Conservation (phyloP, 2,113 vertebrate genomes). For the Hystrix brachyura region DNA sequence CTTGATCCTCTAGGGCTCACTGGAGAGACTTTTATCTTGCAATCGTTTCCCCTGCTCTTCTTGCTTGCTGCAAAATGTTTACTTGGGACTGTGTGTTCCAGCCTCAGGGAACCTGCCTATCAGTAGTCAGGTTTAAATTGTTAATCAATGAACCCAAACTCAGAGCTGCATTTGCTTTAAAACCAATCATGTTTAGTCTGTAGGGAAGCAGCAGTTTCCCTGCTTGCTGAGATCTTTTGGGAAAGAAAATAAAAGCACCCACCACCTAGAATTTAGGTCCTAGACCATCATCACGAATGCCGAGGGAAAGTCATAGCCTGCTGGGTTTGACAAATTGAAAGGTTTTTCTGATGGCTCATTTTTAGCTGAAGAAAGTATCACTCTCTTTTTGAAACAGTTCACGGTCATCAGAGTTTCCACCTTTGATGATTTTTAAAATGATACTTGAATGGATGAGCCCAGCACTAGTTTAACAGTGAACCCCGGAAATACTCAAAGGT, state of each 20-base stretch:
- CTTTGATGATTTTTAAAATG: background rate
- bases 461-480: background rate
- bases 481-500: background rate
- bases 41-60: background rate
- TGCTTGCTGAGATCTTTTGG: background rate
- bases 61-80: background rate
- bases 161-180: background rate
- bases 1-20: background rate
- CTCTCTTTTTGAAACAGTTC: background rate
- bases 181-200: background rate
- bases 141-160: background rate
- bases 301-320: background rate
- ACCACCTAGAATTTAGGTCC: background rate
- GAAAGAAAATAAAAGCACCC: background rate
- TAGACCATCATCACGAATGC: background rate
- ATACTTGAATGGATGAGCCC: background rate
- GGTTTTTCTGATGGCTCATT: background rate
- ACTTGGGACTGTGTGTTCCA: background rate
- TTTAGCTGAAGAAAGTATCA: background rate
- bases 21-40: background rate
- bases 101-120: background rate
- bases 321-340: background rate
- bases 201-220: background rate
- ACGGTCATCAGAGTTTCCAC: background rate
- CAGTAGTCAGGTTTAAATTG: background rate